Base-by-base conservation (phyloP, 2,113 vertebrate species). In the Cottus gobio region DNA sequence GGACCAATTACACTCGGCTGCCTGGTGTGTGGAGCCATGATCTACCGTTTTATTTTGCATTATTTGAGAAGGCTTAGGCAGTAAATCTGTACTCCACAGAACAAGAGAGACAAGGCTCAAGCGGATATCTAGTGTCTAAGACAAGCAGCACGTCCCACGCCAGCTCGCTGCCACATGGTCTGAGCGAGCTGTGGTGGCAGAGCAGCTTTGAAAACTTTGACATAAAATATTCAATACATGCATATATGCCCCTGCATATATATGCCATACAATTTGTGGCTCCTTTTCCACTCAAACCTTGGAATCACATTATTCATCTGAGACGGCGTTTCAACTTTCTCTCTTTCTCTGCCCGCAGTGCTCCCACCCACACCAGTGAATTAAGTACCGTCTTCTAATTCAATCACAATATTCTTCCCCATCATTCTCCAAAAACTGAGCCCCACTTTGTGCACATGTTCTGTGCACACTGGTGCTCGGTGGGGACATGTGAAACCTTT, bases 231-330 rank as follows among this genome's bases (percentile, higher is more conserved):
- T 90, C 74, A 84, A 73, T 89, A 87, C 70, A 75, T 84, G 77
- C 77, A 84, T 85, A 84, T 89, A n/a, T n/a, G n/a, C 44, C 34
- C 57, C 72, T 84, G 75, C 77, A 84, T 85, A 82, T 83, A 83
- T 83, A 80, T 85, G 90, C 80, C 86, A 74, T 82, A 72, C 84
- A 87, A 91, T 80, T 71, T 37, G 75, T 67, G 78, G 75, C 84
- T 88, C 79, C 77, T 73, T 83, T 87, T 81, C 83, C 82, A 74
- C 86, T 84, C 71, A 89, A 85, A 85, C 77, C 74, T 60, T 85
- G 56, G 68, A 86, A 89, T 90, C 92, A 78, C 91, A 93, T 94
- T 92, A 93, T 93, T 93, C 91, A 93, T 93, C 91, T 86, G 73
- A 90, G 76, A 83, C 75, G 72, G 79, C 87, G 90, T 86, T 92